Percentiles rank a stretch among this genome's conserved stretches.
Conservation (phyloP, 2,797 vertebrate species). For the Smutsia temminckii region DNA sequence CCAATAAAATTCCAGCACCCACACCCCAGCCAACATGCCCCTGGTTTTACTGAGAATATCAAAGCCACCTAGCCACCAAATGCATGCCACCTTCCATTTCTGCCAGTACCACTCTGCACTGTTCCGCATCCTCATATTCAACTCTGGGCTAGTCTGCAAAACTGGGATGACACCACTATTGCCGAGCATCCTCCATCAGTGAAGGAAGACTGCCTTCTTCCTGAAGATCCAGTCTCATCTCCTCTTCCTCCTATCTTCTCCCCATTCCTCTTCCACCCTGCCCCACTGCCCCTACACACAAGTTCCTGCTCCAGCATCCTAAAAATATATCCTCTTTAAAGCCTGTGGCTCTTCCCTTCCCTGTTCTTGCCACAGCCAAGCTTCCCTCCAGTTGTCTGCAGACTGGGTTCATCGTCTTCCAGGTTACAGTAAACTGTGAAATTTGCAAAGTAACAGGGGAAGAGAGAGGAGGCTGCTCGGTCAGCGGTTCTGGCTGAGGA, state of each 20-base stretch:
- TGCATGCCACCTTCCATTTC: background rate
- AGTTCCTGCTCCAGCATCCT: background rate
- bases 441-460: no score
- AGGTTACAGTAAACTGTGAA: background rate
- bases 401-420: background rate
- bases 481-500: background rate
- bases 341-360: background rate
- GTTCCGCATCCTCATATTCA: background rate
- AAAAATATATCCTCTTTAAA: background rate
- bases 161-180: background rate
- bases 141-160: background rate
- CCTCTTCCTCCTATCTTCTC: background rate
- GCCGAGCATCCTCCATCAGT: background rate
- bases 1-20: background rate
- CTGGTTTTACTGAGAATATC: background rate
- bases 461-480: background rate
- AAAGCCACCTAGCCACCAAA: background rate
- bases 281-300: background rate
- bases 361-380: background rate
- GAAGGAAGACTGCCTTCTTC: background rate
- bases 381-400: background rate
- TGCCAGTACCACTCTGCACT: background rate
- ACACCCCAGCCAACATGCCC: background rate
- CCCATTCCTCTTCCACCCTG: background rate
- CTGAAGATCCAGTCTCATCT: background rate